These are phyloP conservation scores for Xenentodon cancila DNA, from an alignment of 2,797 vertebrate genomes.

Conservation along the genomic window DNA sequence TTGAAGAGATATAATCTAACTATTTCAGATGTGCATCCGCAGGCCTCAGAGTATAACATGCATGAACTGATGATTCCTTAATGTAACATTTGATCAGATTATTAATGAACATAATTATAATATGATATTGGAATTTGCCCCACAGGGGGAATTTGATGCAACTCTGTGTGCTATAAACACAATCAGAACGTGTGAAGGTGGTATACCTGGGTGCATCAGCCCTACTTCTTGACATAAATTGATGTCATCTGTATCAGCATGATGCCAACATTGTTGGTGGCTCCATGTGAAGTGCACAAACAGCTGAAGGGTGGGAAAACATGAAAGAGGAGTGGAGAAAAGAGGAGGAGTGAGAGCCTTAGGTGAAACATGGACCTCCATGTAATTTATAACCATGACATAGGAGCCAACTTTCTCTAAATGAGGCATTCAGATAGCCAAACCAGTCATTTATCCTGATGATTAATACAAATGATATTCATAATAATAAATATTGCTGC, in stretches of 20 bases:
- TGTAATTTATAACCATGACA: slow-evolving; percentile 99
- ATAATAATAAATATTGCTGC: slow-evolving; percentile 98
- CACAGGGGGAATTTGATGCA: not conserved
- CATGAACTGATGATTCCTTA: not conserved
- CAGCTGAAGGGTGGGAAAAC: slow-evolving; percentile 22
- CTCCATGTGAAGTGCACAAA: slow-evolving; percentile 30
- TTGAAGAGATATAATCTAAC: too few species aligned
- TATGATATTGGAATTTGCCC: not conserved
- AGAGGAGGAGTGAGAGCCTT: slow-evolving; percentile 80
- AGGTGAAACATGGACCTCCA: slow-evolving; percentile 93
- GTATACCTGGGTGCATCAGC: not conserved
- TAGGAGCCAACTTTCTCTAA: slow-evolving; percentile 98
- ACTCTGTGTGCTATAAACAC: not conserved
- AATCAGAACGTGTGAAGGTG: not conserved
- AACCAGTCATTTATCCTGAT: slow-evolving; percentile 99
- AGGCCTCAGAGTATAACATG: too few species aligned
- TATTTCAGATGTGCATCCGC: too few species aligned
- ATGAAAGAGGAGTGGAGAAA: slow-evolving; percentile 20
- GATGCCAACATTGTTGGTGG: not conserved
- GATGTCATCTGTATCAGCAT: slow-evolving; percentile 21
- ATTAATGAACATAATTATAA: not conserved
- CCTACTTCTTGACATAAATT: not conserved
- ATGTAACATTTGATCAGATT: not conserved
- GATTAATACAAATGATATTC: slow-evolving; percentile 99
- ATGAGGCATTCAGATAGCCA: slow-evolving; percentile 99